Evolutionary conservation across 2,113 vertebrate genomes (phyloP), one percentile per base, ranked within the genome.

Genomic region (Austrofundulus limnaeus): DNA sequence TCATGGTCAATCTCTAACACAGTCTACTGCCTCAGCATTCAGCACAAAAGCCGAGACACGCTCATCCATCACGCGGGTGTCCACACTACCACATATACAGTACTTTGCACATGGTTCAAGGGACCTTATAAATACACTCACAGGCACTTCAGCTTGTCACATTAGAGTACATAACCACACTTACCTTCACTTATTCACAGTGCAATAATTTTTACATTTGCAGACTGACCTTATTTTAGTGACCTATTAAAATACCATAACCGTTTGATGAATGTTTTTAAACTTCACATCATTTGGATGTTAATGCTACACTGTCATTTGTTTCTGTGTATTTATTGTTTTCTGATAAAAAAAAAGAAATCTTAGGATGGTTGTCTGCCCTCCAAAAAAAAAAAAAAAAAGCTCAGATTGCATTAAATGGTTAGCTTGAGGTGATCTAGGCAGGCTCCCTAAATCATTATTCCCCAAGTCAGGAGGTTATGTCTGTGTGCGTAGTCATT

Each of bases 41-140:
- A 50, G 11, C 2, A 11, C 68, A 21, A 5, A 56, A 53, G 61
- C 67, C 0, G 23, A 59, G 61, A 77, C 70, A 71, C 46, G 12
- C 24, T 79, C 80, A 80, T 87, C 70, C 28, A 78, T 88, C 85
- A 82, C 80, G 74, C 74, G 68, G 56, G 51, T 51, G 28, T 47
- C 31, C 62, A 79, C 28, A 52, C 67, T 54, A 37, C 11, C 42
- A 43, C 41, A 24, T 55, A 23, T 20, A 37, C 43, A 13, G 31
- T 14, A 58, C 25, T 21, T 43, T 37, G 37, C 12, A 50, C 51
- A 34, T 50, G 19, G 25, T 56, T 50, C 31, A 51, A 16, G 61
- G 43, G 1, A 57, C 34, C 23, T 23, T 37, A 56, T 5, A 25
- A 42, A 64, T 52, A 28, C 52, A 59, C 55, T 74, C 47, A 24